These are phyloP conservation scores for Lasius fuliginosus DNA, from an alignment of 2,888 invertebrate genomes.

Conservation along the genomic window DNA sequence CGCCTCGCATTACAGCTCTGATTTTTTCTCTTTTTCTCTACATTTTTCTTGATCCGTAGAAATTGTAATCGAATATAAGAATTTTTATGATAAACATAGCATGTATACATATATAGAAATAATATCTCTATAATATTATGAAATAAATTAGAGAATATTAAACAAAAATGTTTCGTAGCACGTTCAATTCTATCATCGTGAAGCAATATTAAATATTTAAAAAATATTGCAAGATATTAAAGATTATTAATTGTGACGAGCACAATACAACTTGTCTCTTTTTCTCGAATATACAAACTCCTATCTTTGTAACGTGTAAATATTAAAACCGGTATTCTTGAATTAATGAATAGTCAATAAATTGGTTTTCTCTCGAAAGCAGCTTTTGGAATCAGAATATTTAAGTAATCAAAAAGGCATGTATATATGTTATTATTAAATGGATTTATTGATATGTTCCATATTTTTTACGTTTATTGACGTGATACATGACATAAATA, in stretches of 20 bases:
- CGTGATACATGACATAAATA: neutral
- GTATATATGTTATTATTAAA: neutral
- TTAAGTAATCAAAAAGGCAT: neutral
- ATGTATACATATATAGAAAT: neutral
- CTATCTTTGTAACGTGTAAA: neutral
- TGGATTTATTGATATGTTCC: neutral
- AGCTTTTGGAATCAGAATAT: neutral
- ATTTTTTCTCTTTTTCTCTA: neutral
- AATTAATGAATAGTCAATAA: neutral
- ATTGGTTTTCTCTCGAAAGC: neutral
- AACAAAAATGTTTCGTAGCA: neutral
- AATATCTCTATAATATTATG: neutral
- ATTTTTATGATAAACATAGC: neutral
- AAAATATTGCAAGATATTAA: neutral
- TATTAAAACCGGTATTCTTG: neutral
- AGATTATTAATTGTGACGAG: neutral
- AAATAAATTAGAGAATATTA: neutral
- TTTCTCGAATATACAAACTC: neutral
- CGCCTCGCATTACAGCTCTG: neutral
- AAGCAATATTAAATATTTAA: neutral
- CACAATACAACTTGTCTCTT: neutral
- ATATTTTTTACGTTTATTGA: neutral
- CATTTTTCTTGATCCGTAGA: neutral
- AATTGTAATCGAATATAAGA: neutral
- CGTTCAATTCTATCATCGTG: neutral